Conservation (phyloP, 2,797 vertebrate species). For the Triplophysa bombifrons region DNA sequence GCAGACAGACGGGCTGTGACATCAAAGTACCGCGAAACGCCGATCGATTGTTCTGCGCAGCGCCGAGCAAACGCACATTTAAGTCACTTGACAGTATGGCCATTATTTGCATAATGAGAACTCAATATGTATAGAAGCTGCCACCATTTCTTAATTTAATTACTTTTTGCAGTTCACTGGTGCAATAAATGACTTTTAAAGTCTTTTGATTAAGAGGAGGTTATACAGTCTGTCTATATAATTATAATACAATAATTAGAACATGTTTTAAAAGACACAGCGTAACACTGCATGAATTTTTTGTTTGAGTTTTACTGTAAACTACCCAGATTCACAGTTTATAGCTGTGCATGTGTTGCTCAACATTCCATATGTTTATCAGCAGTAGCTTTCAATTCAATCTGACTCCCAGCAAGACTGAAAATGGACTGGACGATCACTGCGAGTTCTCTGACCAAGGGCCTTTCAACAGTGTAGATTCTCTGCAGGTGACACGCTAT, state of each 20-base stretch:
- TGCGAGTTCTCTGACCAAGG: background rate
- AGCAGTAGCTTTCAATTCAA: background rate
- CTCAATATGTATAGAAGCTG: background rate
- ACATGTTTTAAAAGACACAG: background rate
- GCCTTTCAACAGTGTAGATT: conserved; percentile 11
- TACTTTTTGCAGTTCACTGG: background rate
- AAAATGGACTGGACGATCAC: background rate
- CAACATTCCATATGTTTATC: background rate
- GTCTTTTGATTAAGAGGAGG: background rate
- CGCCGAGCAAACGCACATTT: too few relatives aligned
- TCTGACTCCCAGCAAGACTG: background rate
- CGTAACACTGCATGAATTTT: background rate
- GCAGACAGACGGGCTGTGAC: too few relatives aligned
- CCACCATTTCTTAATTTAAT: background rate
- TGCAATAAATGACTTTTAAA: conserved; percentile 4
- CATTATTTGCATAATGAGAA: background rate
- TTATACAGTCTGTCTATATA: background rate
- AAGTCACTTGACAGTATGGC: conserved; percentile 23
- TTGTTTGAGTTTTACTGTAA: background rate
- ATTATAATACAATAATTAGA: background rate
- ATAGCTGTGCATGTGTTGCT: background rate
- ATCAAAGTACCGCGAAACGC: too few relatives aligned
- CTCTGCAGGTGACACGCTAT: conserved; percentile 16
- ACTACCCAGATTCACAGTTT: background rate
- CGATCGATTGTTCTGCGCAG: too few relatives aligned